Evolutionary conservation across 2,888 invertebrate genomes (phyloP), one percentile per base, ranked within the genome.

Genomic region (Phengaris alcon): DNA sequence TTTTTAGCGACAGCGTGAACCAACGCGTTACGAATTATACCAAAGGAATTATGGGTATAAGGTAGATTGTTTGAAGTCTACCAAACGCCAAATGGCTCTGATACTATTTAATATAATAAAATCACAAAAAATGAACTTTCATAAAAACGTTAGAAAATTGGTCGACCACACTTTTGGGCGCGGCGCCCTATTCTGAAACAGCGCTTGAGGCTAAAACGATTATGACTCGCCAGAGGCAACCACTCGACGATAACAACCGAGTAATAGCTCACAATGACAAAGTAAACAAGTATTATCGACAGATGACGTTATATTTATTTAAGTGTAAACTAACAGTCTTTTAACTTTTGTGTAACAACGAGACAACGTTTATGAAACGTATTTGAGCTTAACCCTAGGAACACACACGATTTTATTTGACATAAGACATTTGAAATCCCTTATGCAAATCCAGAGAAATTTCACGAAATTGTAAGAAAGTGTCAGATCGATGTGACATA

Each of bases 191-290:
- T 78, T 79, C 78, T 55, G 76, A 13, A 75, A 68, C 52, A 59
- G 77, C 77, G 86, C 88, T 86, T 81, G 79, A 82, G 86, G 88
- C 86, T 80, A 85, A 85, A 87, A 78, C 87, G 87, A 89, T 89
- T 87, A 87, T 83, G 77, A 76, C 77, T 77, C 78, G 80, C 83
- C 78, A 73, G 68, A 77, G 79, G 81, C 81, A 75, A 77, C 77
- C 82, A 81, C 83, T 84, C 80, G 78, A 80, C 80, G 78, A 81
- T 85, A 85, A 87, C 85, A 87, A 84, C 83, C 81, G 81, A 80
- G 82, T 85, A 88, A 83, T 82, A 81, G 81, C 82, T 83, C 82
- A 84, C 79, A 81, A 87, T 84, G 85, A 83, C 84, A 86, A 85
- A 86, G 81, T 82, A 89, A 89, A 90, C 86, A 85, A 79, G 80